Base-by-base conservation (phyloP, 2,888 invertebrate species). In the Diarsia brunnea region DNA sequence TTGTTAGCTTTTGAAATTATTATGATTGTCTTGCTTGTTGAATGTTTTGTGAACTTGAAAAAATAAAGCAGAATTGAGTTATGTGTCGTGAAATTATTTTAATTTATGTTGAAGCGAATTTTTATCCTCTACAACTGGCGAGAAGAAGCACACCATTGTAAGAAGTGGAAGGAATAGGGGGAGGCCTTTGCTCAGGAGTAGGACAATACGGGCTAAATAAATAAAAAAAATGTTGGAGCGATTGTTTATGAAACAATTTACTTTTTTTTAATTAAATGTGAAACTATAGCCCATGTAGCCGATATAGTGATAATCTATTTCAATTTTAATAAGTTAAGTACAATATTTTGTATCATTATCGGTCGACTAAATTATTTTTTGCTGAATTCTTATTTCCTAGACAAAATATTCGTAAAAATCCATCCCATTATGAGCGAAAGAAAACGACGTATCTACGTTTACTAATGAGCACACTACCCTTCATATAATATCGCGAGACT, bases 41-140 rank as follows among this genome's bases (percentile, higher is more conserved):
- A 72, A 75, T 78, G 78, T 78, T 81, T 78, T 63, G 61, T 78
- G 63, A 55, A 67, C 81, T 78, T 81, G 75, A 43, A 75, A 78
- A 79, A 81, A 81, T 78, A 66, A 73, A 49, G 21, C 66, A 45
- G 66, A 81, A 81, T 74, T 61, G 11, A 74, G 74, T 78, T 81
- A 74, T 16, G 47, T 61, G 75, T 21, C 47, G 31, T 21, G 14
- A 74, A 82, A 27, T 58, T 68, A 45, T 81, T 79, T 64, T 55
- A 67, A 68, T 64, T 75, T 68, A 38, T 81, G 64, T 45, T 68
- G 2, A 19, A 14, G 21, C 14, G 8, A 24, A 66, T 66, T 45
- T 66, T 61, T 53, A 21, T 16, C n/a, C n/a, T n/a, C n/a, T n/a
- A n/a, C n/a, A n/a, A n/a, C n/a, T n/a, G n/a, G n/a, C n/a, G n/a